Conservation (phyloP, 2,113 vertebrate genomes). For the Toxostoma redivivum region DNA sequence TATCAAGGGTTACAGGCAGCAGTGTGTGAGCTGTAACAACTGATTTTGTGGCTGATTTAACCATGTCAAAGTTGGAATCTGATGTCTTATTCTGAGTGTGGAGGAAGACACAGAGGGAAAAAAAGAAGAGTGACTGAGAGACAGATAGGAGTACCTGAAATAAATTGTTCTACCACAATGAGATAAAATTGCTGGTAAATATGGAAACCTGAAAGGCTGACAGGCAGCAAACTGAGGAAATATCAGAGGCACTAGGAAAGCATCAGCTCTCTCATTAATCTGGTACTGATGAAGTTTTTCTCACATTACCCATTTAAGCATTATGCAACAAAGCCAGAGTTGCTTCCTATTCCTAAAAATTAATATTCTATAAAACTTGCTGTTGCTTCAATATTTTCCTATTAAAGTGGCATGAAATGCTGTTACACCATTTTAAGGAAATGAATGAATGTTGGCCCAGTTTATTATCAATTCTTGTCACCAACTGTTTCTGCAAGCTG, state of each 20-base stretch:
- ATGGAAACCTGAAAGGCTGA: not conserved
- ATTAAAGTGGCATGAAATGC: not conserved
- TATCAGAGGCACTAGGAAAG: not conserved
- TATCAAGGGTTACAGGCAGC: not conserved
- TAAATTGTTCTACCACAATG: not conserved
- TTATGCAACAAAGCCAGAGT: not conserved
- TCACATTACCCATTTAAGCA: not conserved
- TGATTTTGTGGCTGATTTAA: not conserved
- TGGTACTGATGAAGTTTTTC: not conserved
- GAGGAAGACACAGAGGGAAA: not conserved
- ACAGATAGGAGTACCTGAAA: not conserved
- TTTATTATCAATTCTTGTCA: not conserved
- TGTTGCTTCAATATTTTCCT: conserved; percentile 15
- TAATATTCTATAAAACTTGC: conserved; percentile 13
- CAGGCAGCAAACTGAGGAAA: not conserved
- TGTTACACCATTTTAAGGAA: not conserved
- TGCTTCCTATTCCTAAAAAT: conserved; percentile 4
- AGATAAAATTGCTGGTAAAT: not conserved
- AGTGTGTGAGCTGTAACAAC: not conserved
- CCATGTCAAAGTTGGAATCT: not conserved
- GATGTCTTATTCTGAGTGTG: not conserved
- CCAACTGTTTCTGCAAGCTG: not conserved
- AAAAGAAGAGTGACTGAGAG: not conserved
- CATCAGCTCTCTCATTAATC: not conserved
- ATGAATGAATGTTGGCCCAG: not conserved